Conservation (phyloP, 2,113 vertebrate genomes). For the Channa maculata region DNA sequence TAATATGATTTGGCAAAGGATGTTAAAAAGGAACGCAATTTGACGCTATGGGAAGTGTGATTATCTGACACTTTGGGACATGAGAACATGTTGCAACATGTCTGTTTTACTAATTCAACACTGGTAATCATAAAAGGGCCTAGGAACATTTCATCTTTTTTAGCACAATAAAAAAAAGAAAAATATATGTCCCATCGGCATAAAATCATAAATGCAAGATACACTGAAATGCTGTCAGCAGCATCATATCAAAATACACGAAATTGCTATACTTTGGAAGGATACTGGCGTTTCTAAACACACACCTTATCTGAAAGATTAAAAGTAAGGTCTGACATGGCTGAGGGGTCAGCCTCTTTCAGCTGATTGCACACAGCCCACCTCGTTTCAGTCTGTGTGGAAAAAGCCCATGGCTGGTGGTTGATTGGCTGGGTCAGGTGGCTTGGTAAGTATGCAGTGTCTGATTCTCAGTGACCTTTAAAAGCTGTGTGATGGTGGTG, state of each 20-base stretch:
- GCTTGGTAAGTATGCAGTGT: slow-evolving; percentile 63
- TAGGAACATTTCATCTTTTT: no score
- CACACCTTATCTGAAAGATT: slow-evolving; percentile 56
- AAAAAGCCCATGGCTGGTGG: slow-evolving; percentile 63
- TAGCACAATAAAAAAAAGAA: no score
- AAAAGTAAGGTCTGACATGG: slow-evolving; percentile 63
- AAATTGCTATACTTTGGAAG: slow-evolving; percentile 14
- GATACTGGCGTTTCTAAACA: slow-evolving; percentile 34
- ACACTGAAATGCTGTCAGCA: not conserved
- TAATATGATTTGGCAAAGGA: no score
- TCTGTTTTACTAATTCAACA: no score
- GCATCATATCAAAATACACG: slow-evolving; percentile 13
- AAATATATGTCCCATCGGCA: no score
- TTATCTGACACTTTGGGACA: no score
- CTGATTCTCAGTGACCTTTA: slow-evolving; percentile 74
- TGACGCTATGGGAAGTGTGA: no score
- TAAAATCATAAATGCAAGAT: not conserved
- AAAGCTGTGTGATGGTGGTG: slow-evolving; percentile 30
- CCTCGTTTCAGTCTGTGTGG: slow-evolving; percentile 49
- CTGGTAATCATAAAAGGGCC: no score
- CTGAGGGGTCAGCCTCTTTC: slow-evolving; percentile 63
- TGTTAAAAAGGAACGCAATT: no score
- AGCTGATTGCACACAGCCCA: slow-evolving; percentile 68
- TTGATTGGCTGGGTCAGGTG: slow-evolving; percentile 74
- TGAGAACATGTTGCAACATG: no score